A percentile compares a stretch with the other conserved stretches of the same genome.
These are phyloP conservation scores for Eledona agricola DNA, from an alignment of 2,888 invertebrate species.

Conservation along the genomic window DNA sequence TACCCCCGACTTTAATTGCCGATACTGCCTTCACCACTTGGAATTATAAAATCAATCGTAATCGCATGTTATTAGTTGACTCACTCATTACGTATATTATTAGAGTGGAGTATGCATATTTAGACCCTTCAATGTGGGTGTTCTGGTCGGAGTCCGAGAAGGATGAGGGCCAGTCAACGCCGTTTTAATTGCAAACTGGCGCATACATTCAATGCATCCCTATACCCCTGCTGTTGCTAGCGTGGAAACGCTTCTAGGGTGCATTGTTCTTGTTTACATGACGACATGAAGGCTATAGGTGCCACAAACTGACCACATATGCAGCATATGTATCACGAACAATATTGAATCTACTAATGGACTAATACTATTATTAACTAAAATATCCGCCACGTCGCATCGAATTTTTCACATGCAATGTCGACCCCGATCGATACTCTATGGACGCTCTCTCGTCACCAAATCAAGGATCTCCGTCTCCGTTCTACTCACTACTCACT, in stretches of 20 bases:
- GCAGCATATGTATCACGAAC: conserved; percentile 38
- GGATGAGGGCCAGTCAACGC: conserved; percentile 48
- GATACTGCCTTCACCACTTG: conserved; percentile 2
- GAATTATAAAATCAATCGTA: conserved; percentile 24
- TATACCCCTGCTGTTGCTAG: conserved; percentile 41
- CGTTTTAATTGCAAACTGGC: conserved; percentile 51
- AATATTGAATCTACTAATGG: conserved; percentile 38
- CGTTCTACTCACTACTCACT: too few relatives aligned
- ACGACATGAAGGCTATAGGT: conserved; percentile 38
- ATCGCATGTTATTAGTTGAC: conserved; percentile 43
- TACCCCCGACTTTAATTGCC: conserved; percentile 1
- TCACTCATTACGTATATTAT: conserved; percentile 47
- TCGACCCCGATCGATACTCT: conserved; percentile 9
- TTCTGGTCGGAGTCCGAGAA: conserved; percentile 32
- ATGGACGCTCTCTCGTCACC: too few relatives aligned
- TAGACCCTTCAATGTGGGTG: conserved; percentile 38
- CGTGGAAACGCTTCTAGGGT: conserved; percentile 40
- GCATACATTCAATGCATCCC: conserved; percentile 47
- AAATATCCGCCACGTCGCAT: conserved; percentile 29
- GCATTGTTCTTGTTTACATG: conserved; percentile 45
- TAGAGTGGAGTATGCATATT: conserved; percentile 34
- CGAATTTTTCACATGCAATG: conserved; percentile 27
- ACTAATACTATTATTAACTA: conserved; percentile 37
- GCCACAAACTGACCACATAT: conserved; percentile 39
- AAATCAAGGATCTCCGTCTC: too few relatives aligned